A percentile compares a stretch with the other conserved stretches of the same genome.
phyloP scores from a whole-genome alignment of 2,113 vertebrate species.

The Parus major region DNA sequence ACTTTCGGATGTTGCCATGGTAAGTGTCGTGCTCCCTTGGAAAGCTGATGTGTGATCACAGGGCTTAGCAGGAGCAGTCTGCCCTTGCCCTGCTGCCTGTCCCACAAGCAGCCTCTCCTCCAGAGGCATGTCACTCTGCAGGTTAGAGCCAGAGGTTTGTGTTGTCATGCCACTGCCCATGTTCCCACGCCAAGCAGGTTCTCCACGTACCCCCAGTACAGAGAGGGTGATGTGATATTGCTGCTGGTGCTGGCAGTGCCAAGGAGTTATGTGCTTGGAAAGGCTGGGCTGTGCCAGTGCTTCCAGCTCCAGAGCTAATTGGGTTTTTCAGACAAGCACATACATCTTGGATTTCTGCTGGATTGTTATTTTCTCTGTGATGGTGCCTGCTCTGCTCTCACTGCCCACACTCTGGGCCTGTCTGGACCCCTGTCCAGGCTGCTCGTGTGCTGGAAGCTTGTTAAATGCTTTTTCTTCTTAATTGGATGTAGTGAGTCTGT shows the following conservation, averaged over 20 bases:
- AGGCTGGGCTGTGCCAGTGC: background rate
- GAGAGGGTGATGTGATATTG: background rate
- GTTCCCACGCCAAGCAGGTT: background rate
- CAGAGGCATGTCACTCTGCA: background rate
- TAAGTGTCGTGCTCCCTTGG: conserved; percentile 63
- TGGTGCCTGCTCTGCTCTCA: background rate
- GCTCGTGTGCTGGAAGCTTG: background rate
- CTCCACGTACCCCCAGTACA: background rate
- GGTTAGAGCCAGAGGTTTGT: background rate
- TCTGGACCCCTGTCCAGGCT: background rate
- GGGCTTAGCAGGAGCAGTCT: background rate
- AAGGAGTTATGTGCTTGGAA: background rate
- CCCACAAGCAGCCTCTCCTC: background rate
- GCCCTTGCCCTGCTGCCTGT: background rate
- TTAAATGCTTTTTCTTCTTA: background rate
- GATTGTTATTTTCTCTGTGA: background rate
- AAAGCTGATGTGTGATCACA: background rate
- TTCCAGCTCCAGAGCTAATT: background rate
- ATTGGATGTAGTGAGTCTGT: background rate
- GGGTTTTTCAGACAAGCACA: background rate
- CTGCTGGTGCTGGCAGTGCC: background rate
- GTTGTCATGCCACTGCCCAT: background rate
- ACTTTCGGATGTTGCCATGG: conserved; percentile 95
- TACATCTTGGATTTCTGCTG: background rate
- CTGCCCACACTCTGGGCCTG: background rate